Percentiles rank a stretch among this genome's conserved stretches.
Evolutionary conservation across 2,113 vertebrate genomes (phyloP).

Genomic region (Desmodus rotundus): DNA sequence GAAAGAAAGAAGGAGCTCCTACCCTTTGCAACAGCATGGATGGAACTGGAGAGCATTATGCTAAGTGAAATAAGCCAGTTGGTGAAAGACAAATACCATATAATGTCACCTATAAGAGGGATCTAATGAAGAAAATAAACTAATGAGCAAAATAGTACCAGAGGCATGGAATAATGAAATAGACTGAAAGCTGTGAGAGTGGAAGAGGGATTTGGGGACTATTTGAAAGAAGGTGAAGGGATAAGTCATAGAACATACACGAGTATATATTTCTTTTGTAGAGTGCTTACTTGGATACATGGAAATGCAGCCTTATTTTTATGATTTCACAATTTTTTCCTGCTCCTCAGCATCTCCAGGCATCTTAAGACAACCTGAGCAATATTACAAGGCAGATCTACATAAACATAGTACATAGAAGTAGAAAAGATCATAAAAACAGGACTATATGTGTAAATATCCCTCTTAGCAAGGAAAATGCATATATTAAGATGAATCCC

Average conservation of each 20-base stretch:
- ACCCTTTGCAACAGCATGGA: neutral
- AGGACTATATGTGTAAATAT: neutral
- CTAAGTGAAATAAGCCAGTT: neutral
- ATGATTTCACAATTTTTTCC: neutral
- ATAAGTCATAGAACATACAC: neutral
- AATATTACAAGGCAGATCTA: neutral
- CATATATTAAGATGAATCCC: neutral
- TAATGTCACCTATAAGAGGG: neutral
- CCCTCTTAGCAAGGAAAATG: neutral
- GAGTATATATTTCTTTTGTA: neutral
- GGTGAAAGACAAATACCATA: neutral
- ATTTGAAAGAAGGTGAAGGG: neutral
- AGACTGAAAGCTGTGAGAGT: neutral
- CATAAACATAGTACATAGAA: neutral
- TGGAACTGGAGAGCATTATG: neutral
- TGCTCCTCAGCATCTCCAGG: neutral
- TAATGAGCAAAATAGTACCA: neutral
- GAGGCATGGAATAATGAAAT: neutral
- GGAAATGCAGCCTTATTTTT: constrained; percentile 8
- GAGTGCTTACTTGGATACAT: constrained; percentile 6
- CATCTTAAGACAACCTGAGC: neutral
- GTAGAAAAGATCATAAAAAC: constrained; percentile 18
- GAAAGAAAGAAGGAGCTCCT: neutral
- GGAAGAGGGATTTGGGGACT: neutral
- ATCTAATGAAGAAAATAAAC: neutral